Conservation (phyloP, 2,888 invertebrate genomes). For the Eupithecia centaureata region DNA sequence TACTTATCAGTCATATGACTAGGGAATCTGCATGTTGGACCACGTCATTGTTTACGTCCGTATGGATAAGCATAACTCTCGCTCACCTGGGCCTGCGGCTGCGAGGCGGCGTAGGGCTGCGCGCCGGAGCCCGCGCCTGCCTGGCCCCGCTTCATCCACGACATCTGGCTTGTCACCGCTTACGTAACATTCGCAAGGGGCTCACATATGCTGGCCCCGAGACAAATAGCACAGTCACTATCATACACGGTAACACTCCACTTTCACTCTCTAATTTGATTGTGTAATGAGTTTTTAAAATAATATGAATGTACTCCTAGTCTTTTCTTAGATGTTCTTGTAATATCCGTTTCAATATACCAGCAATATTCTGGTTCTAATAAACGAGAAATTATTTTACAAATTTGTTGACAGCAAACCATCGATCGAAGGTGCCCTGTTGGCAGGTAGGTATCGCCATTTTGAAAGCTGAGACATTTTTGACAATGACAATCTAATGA, state of each 20-base stretch:
- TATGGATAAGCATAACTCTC: constrained; percentile 59
- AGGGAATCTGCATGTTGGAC: constrained; percentile 49
- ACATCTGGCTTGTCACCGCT: constrained; percentile 72
- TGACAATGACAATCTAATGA: constrained; percentile 18
- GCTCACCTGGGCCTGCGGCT: constrained; percentile 76
- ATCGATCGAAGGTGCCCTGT: constrained; percentile 84
- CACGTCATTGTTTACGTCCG: constrained; percentile 79
- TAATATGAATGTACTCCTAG: not conserved
- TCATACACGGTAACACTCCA: constrained; percentile 64
- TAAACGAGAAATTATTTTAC: constrained; percentile 61
- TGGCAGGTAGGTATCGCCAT: constrained; percentile 71
- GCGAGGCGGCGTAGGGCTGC: constrained; percentile 64
- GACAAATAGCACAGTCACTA: constrained; percentile 71
- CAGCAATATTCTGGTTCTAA: constrained; percentile 28
- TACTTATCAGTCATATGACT: constrained; percentile 56
- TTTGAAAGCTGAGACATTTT: constrained; percentile 3
- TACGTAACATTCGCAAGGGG: constrained; percentile 78
- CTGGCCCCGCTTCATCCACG: constrained; percentile 78
- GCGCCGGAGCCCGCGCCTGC: constrained; percentile 61
- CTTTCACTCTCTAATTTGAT: constrained; percentile 67
- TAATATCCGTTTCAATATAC: not conserved
- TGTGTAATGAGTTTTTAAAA: constrained; percentile 29
- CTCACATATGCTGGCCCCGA: constrained; percentile 71
- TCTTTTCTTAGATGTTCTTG: constrained; percentile 18
- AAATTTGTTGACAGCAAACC: constrained; percentile 77